phyloP scores from a whole-genome alignment of 2,888 invertebrate species.

The Drosophila limbata region DNA sequence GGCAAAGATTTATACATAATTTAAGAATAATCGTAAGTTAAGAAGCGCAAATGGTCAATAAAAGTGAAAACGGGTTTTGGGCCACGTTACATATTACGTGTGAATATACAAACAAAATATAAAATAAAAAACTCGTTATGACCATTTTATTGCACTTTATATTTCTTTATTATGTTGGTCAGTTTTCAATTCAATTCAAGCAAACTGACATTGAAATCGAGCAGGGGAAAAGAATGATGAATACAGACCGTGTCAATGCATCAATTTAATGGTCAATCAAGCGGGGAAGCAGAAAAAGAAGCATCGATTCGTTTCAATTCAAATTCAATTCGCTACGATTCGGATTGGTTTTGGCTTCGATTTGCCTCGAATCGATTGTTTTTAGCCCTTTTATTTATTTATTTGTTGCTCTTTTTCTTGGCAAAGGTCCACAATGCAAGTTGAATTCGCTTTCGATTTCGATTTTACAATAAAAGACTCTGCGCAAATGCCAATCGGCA shows the following conservation, averaged over 20 bases:
- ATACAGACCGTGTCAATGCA: constrained; percentile 23
- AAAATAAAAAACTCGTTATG: constrained; percentile 42
- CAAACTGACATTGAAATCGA: constrained; percentile 71
- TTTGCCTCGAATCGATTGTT: constrained; percentile 18
- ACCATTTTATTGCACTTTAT: constrained; percentile 57
- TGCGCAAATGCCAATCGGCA: constrained; percentile 56
- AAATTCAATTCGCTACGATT: constrained; percentile 17
- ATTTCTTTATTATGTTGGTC: not conserved
- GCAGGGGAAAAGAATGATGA: constrained; percentile 30
- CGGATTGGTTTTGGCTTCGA: constrained; percentile 18
- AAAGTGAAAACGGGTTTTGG: constrained; percentile 79
- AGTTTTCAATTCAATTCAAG: constrained; percentile 53
- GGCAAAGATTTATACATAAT: constrained; percentile 57
- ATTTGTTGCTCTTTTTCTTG: constrained; percentile 11
- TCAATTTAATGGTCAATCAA: constrained; percentile 49
- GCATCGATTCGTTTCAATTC: constrained; percentile 11
- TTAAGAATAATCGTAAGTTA: constrained; percentile 61
- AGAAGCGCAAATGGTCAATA: constrained; percentile 75
- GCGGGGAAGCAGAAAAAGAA: constrained; percentile 18
- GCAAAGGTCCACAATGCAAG: constrained; percentile 37
- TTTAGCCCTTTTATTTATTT: constrained; percentile 20
- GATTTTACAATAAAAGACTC: constrained; percentile 42
- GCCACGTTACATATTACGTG: constrained; percentile 21
- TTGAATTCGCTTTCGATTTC: constrained; percentile 57
- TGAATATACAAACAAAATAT: constrained; percentile 7